Evolutionary conservation across 2,113 vertebrate genomes (phyloP).

Genomic region (Alexandromys fortis): DNA sequence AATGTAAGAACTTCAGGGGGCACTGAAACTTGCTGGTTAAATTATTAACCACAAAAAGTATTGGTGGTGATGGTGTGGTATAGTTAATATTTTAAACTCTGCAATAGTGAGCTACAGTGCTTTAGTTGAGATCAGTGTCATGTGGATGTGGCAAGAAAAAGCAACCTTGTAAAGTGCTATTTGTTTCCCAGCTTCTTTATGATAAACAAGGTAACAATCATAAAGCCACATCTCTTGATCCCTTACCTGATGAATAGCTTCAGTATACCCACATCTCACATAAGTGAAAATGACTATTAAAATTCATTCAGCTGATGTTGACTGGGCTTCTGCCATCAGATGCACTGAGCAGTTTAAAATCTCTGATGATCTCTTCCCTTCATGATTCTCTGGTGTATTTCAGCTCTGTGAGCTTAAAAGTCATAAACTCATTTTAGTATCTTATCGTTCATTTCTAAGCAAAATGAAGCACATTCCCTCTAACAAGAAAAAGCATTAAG

Average conservation of each 20-base stretch:
- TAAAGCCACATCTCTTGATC: background rate
- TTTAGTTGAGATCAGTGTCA: constrained; percentile 16
- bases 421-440: constrained; percentile 32
- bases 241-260: constrained; percentile 2
- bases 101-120: background rate
- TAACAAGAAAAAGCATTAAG: background rate
- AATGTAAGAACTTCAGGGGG: background rate
- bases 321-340: background rate
- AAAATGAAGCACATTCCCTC: background rate
- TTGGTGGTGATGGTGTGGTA: background rate
- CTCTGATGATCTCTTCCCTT: constrained; percentile 24
- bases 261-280: background rate
- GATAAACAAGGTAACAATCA: background rate
- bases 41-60: constrained; percentile 21
- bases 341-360: constrained; percentile 15
- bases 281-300: constrained; percentile 50
- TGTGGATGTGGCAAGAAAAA: constrained; percentile 46
- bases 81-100: constrained; percentile 54
- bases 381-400: constrained; percentile 36
- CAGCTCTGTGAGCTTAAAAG: constrained; percentile 46
- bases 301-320: constrained; percentile 17
- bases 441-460: background rate
- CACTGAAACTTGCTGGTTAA: constrained; percentile 13
- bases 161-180: background rate
- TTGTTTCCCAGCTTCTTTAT: constrained; percentile 19